A percentile compares a stretch with the other conserved stretches of the same genome.
These are phyloP conservation scores for Cranoglanis bouderius DNA, from an alignment of 2,113 vertebrate species.

Conservation along the genomic window DNA sequence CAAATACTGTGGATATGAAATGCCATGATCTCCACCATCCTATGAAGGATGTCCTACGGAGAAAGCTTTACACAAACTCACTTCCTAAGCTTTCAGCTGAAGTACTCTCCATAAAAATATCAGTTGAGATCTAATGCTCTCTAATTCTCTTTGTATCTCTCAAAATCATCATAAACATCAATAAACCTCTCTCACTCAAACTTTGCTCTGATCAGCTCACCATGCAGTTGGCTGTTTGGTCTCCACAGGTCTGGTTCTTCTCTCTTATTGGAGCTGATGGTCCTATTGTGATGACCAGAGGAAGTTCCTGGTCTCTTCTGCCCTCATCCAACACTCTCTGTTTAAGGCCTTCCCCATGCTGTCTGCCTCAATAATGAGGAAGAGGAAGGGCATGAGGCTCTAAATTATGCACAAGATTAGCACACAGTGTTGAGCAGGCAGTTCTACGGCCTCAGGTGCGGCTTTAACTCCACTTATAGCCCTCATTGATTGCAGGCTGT, in stretches of 20 bases:
- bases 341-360: slow-evolving; percentile 8
- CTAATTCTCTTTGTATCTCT: neutral
- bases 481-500: slow-evolving; percentile 76
- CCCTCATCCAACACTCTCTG: neutral
- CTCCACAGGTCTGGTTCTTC: neutral
- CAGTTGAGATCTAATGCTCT: neutral
- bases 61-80: neutral
- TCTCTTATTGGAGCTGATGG: slow-evolving; percentile 34
- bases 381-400: slow-evolving; percentile 47
- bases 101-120: neutral
- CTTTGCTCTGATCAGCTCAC: slow-evolving; percentile 18
- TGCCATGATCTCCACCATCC: slow-evolving; percentile 21
- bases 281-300: slow-evolving; percentile 3
- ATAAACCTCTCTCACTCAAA: neutral
- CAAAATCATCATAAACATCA: slow-evolving; percentile 6
- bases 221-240: neutral
- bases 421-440: slow-evolving; percentile 64
- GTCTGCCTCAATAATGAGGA: slow-evolving; percentile 27
- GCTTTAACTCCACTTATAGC: slow-evolving; percentile 74
- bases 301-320: slow-evolving; percentile 1
- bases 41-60: neutral
- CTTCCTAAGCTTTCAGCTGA: neutral
- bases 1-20: slow-evolving; percentile 14
- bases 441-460: slow-evolving; percentile 69
- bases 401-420: slow-evolving; percentile 70